Evolutionary conservation across 2,888 invertebrate genomes (phyloP), one percentile per base, ranked within the genome.

Genomic region (Eustalomyia histrio): DNA sequence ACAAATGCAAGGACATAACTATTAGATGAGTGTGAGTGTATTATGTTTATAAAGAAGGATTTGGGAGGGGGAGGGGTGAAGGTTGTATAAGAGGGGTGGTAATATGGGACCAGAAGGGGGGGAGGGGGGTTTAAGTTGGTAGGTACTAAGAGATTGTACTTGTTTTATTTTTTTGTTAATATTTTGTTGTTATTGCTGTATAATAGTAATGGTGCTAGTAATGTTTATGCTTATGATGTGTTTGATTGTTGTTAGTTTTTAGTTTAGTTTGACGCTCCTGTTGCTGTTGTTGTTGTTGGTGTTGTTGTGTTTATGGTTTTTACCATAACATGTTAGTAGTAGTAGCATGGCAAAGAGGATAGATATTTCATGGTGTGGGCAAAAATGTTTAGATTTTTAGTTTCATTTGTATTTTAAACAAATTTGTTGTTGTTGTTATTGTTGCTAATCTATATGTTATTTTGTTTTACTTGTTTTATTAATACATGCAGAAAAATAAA

Each of bases 1-100:
- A 88, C 89, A 88, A 88, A 88, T 88, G 88, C 87, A 88, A 87
- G 88, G 88, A 87, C 87, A 88, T 87, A n/a, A n/a, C n/a, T n/a
- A 64, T 64, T 80, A 79, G 69, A 72, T 67, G 71, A 71, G 52
- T 67, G 68, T 67, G 68, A 71, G 52, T 73, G 60, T 65, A 63
- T 53, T 39, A 43, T 1, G 65, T 63, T 55, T 47, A 68, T 43
- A 21, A 65, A 68, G 43, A 33, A 71, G 64, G 50, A 58, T 17
- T 17, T 35, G 52, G 21, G 4, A 21, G 29, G 3, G 7, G 3
- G 7, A 29, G 7, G 3, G 29, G 29, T 29, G 24, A 24, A 5
- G 24, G 9, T 29, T 43, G 10, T n/a, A n/a, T n/a, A 17, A 53
- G 53, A 14, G 18, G 65, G 14, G 8, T 33, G 29, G 29, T 47